phyloP scores from a whole-genome alignment of 2,888 invertebrate genomes.

The Hypselothyrea guttata region DNA sequence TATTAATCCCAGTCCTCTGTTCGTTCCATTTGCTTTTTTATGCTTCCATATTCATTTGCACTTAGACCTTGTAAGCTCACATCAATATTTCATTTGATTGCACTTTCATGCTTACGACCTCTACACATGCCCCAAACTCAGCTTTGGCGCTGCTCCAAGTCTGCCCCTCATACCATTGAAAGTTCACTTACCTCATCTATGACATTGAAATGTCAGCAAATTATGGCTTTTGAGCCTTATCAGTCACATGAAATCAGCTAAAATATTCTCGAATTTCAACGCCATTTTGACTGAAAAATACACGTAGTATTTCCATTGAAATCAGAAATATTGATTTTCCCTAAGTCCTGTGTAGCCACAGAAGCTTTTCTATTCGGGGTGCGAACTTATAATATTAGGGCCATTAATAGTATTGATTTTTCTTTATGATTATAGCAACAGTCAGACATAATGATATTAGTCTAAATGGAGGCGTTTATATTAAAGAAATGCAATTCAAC shows the following conservation, averaged over 20 bases:
- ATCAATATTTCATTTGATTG: slow-evolving; percentile 58
- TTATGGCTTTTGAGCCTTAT: slow-evolving; percentile 36
- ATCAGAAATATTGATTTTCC: slow-evolving; percentile 41
- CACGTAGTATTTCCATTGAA: slow-evolving; percentile 35
- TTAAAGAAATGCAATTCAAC: background rate
- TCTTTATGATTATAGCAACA: slow-evolving; percentile 7
- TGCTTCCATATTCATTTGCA: slow-evolving; percentile 25
- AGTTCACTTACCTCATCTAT: slow-evolving; percentile 62
- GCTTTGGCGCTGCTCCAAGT: background rate
- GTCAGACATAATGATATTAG: background rate
- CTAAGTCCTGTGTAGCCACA: background rate
- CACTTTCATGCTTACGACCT: slow-evolving; percentile 51
- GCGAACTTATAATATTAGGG: slow-evolving; percentile 6
- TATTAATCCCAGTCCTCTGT: slow-evolving; percentile 2
- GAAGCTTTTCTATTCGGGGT: slow-evolving; percentile 11
- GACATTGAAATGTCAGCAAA: slow-evolving; percentile 62
- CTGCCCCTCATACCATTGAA: slow-evolving; percentile 4
- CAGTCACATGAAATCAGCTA: slow-evolving; percentile 39
- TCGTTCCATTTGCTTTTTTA: slow-evolving; percentile 12
- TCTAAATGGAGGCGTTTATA: background rate
- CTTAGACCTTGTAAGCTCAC: slow-evolving; percentile 40
- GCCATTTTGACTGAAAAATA: slow-evolving; percentile 41
- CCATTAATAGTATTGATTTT: slow-evolving; percentile 27
- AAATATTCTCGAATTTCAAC: slow-evolving; percentile 25
- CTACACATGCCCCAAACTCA: slow-evolving; percentile 42